A percentile compares a stretch with the other conserved stretches of the same genome.
phyloP scores from a whole-genome alignment of 2,113 vertebrate species.

The Apaloderma vittatum region DNA sequence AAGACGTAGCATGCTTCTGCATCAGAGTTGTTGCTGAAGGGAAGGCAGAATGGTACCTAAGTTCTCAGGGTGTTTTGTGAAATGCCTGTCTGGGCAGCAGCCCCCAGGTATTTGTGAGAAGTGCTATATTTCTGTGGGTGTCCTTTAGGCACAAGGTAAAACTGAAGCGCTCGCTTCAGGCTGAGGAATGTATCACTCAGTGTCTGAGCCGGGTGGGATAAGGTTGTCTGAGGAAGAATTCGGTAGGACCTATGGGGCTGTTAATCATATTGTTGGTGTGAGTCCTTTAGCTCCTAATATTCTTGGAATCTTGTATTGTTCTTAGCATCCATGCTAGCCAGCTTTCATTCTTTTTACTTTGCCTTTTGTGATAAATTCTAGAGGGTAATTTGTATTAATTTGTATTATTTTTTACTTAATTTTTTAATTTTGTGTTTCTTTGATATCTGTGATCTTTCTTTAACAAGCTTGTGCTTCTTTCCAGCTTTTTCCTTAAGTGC shows the following conservation, averaged over 20 bases:
- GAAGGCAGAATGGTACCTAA: not conserved
- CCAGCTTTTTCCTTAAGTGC: not conserved
- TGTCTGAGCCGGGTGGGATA: accelerated
- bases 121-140: accelerated
- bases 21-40: accelerated
- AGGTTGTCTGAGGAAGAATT: not conserved
- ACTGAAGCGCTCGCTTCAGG: accelerated
- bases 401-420: not conserved
- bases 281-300: not conserved
- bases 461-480: not conserved
- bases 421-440: not conserved
- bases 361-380: not conserved
- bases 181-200: not conserved
- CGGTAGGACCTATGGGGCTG: not conserved
- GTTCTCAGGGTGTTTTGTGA: not conserved
- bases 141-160: not conserved
- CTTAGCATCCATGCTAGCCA: not conserved
- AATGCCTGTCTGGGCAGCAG: not conserved
- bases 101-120: not conserved
- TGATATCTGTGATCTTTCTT: not conserved
- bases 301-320: not conserved
- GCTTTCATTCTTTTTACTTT: not conserved
- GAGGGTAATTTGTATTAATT: not conserved
- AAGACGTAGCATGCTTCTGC: not conserved
- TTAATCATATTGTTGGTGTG: not conserved